Conservation (phyloP, 2,888 invertebrate species). For the Brassicogethes aeneus region DNA sequence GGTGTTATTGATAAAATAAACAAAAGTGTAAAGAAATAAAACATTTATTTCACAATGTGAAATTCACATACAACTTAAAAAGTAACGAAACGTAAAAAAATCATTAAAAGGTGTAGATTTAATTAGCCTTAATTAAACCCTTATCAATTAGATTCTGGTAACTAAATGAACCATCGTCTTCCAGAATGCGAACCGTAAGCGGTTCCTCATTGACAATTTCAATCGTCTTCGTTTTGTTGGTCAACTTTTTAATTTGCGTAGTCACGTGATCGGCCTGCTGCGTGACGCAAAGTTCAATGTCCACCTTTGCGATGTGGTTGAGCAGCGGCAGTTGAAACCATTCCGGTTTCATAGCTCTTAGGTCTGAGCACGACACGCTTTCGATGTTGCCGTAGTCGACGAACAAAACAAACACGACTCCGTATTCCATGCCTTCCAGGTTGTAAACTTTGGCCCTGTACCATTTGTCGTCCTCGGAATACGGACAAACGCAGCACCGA, state of each 20-base stretch:
- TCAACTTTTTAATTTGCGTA: background rate
- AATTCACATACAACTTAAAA: no score
- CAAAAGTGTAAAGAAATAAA: no score
- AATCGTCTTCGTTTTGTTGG: background rate
- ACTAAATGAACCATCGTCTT: background rate
- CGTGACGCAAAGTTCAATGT: constrained; percentile 28
- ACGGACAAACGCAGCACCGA: constrained; percentile 55
- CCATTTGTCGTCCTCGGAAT: constrained; percentile 55
- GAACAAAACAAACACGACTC: constrained; percentile 52
- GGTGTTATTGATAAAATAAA: no score
- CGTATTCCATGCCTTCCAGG: constrained; percentile 36
- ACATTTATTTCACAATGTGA: no score
- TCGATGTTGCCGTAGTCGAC: constrained; percentile 69
- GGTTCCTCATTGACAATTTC: background rate
- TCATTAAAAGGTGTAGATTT: no score
- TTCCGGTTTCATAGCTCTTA: constrained; percentile 44
- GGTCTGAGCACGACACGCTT: constrained; percentile 39
- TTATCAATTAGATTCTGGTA: background rate
- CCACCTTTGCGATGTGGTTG: constrained; percentile 44
- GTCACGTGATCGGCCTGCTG: no score
- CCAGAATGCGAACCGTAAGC: background rate
- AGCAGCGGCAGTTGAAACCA: constrained; percentile 47
- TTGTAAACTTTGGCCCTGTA: constrained; percentile 59
- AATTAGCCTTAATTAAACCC: no score
- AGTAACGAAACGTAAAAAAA: no score